Percentiles rank a stretch among this genome's conserved stretches.
These are phyloP conservation scores for Heteromyza rotundicornis DNA, from an alignment of 2,888 invertebrate genomes.

Conservation along the genomic window DNA sequence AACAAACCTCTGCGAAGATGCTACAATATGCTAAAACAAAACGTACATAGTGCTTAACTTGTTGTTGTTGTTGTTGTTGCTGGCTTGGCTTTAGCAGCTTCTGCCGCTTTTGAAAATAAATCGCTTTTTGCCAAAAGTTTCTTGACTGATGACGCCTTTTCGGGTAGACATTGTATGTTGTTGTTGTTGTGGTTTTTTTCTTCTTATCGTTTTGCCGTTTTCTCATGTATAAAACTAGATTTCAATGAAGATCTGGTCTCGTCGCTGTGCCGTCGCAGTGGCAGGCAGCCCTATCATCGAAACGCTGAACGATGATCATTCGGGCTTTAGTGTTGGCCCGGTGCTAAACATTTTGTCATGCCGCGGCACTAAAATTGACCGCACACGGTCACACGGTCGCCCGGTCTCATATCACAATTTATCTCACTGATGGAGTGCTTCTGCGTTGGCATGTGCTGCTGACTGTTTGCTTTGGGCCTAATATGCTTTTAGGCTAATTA, in stretches of 20 bases:
- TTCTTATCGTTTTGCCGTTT: background rate
- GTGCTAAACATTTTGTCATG: slow-evolving; percentile 52
- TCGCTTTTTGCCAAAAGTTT: slow-evolving; percentile 21
- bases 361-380: slow-evolving; percentile 36
- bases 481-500: no score
- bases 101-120: slow-evolving; percentile 21
- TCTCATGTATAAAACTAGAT: slow-evolving; percentile 36
- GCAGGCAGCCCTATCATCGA: slow-evolving; percentile 13
- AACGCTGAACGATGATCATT: background rate
- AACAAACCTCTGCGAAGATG: slow-evolving; percentile 37
- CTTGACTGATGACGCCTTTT: slow-evolving; percentile 18
- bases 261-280: slow-evolving; percentile 10
- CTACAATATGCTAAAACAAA: slow-evolving; percentile 24
- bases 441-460: no score
- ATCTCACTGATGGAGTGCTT: no score
- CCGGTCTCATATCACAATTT: no score
- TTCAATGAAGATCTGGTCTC: slow-evolving; percentile 40
- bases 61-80: slow-evolving; percentile 21
- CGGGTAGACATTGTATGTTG: background rate
- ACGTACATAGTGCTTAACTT: slow-evolving; percentile 16
- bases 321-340: slow-evolving; percentile 6
- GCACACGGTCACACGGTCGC: background rate
- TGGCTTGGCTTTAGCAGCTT: no score
- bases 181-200: slow-evolving; percentile 3
- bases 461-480: no score